Conservation (phyloP, 2,113 vertebrate genomes). For the Siniperca chuatsi region DNA sequence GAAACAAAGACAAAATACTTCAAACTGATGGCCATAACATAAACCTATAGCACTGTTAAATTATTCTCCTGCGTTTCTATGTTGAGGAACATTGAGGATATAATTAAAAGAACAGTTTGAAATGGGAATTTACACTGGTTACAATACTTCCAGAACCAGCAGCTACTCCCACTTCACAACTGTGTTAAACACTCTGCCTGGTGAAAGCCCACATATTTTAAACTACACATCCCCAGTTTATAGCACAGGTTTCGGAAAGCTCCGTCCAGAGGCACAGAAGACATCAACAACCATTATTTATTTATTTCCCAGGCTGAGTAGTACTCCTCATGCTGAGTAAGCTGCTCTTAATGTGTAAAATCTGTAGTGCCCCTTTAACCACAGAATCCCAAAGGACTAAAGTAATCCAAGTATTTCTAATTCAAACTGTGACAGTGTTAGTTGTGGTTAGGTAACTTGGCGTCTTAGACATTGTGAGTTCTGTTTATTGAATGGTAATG, state of each 20-base stretch:
- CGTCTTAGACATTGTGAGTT: slow-evolving; percentile 10
- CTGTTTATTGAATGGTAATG: slow-evolving; percentile 59
- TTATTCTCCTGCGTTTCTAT: not conserved
- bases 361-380: not conserved
- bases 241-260: not conserved
- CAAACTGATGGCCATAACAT: no score
- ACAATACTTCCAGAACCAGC: not conserved
- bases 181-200: slow-evolving; percentile 6
- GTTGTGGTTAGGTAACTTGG: slow-evolving; percentile 35
- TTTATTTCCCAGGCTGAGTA: slow-evolving; percentile 4
- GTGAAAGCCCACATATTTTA: slow-evolving; percentile 19
- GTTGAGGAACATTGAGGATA: not conserved
- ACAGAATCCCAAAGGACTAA: slow-evolving; percentile 2
- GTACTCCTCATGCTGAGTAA: not conserved
- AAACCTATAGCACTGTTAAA: not conserved
- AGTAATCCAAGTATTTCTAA: slow-evolving; percentile 2
- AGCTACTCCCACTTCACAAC: not conserved
- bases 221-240: not conserved
- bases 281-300: not conserved
- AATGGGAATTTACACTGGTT: not conserved
- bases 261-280: not conserved
- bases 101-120: not conserved
- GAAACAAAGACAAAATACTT: no score
- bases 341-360: not conserved
- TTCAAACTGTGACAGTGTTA: slow-evolving; percentile 11